Conservation (phyloP, 1,140 invertebrate species). For the Ostrea edulis region DNA sequence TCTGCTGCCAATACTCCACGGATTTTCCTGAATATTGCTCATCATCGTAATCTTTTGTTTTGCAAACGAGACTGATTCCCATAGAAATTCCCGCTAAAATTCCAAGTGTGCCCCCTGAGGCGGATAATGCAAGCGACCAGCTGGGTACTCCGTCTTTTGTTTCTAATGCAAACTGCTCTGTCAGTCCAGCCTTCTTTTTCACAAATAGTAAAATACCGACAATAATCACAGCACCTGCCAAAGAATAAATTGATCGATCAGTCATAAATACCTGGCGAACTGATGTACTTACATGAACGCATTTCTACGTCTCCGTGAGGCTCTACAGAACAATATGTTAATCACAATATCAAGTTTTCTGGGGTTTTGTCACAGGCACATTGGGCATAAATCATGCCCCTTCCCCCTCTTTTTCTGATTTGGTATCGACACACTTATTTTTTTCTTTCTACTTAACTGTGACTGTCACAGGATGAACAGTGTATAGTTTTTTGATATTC, state of each 20-base stretch:
- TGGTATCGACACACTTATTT: no score
- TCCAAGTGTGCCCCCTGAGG: neutral
- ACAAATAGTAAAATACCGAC: conserved; percentile 46
- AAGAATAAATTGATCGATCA: neutral
- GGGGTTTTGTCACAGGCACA: no score
- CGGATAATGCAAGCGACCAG: conserved; percentile 39
- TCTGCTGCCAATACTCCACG: conserved; percentile 40
- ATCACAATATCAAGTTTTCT: no score
- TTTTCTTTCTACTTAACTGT: no score
- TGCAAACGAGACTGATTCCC: conserved; percentile 26
- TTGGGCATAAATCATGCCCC: no score
- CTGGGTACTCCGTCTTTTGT: conserved; percentile 39
- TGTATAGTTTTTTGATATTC: no score
- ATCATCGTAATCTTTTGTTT: conserved; percentile 39
- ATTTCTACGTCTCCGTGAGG: no score
- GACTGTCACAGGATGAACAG: no score
- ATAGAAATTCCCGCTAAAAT: conserved; percentile 36
- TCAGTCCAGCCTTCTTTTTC: conserved; percentile 50
- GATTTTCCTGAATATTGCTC: conserved; percentile 23
- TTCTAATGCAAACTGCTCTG: conserved; percentile 13
- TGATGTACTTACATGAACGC: no score
- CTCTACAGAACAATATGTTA: no score
- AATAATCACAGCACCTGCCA: conserved; percentile 41
- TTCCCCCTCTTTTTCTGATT: no score
- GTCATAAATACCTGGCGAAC: neutral